A percentile compares a stretch with the other conserved stretches of the same genome.
Evolutionary conservation across 2,888 invertebrate species (phyloP).

Genomic region (Tinea pellionella): DNA sequence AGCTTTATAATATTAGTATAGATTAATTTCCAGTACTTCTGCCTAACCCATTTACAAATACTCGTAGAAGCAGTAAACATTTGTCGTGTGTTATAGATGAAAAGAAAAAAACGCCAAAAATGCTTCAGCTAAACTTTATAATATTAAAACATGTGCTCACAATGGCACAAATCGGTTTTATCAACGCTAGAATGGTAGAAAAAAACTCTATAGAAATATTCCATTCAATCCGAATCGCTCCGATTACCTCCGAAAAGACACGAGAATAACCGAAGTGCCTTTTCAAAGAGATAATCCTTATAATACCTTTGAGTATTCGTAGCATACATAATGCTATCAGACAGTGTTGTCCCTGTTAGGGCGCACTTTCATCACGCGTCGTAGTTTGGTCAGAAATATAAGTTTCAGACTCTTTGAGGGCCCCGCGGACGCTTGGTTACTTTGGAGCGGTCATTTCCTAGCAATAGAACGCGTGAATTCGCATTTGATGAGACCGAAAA

Average conservation of each 20-base stretch:
- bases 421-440: no score
- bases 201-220: background rate
- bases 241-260: constrained; percentile 1
- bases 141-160: constrained; percentile 4
- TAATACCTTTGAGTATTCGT: constrained; percentile 10
- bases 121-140: background rate
- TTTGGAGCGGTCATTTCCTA: no score
- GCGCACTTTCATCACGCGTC: background rate
- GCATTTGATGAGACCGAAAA: no score
- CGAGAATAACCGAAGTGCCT: constrained; percentile 4
- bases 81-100: no score
- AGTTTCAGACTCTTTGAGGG: no score
- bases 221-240: background rate
- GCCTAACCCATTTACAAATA: no score
- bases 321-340: constrained; percentile 11
- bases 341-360: background rate
- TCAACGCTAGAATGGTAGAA: background rate
- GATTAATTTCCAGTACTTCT: no score
- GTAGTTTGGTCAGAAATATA: no score
- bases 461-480: no score
- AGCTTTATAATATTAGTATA: no score
- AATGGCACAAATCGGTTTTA: background rate
- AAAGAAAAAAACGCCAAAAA: background rate
- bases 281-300: background rate
- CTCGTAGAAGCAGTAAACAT: no score